A percentile compares a stretch with the other conserved stretches of the same genome.
These are phyloP conservation scores for Notechis scutatus DNA, from an alignment of 2,113 vertebrate species.

Conservation along the genomic window DNA sequence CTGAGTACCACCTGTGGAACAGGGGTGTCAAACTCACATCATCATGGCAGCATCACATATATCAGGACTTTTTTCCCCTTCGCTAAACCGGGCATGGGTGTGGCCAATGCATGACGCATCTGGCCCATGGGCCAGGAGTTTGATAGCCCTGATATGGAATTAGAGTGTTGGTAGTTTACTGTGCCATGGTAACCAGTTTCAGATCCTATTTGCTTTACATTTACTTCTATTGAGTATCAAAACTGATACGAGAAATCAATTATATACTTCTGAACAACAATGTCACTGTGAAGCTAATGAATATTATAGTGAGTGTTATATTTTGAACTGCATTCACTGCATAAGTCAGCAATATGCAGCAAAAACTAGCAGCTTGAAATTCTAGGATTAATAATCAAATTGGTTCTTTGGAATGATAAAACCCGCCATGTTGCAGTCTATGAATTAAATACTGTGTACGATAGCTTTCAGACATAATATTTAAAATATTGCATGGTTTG, in stretches of 20 bases:
- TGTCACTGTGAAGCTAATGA: neutral
- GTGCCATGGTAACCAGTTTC: neutral
- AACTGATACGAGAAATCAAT: conserved; percentile 36
- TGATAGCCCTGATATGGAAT: neutral
- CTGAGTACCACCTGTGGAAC: neutral
- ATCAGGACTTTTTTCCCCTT: too few species aligned
- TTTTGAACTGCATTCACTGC: neutral
- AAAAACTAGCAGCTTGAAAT: neutral
- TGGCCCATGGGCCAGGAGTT: too few species aligned
- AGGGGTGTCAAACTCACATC: too few species aligned
- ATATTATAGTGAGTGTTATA: neutral
- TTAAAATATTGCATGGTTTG: neutral
- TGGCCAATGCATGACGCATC: too few species aligned
- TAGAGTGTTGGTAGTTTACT: neutral
- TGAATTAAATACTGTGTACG: neutral
- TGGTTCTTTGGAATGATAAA: neutral
- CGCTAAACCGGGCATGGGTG: too few species aligned
- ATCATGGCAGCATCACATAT: too few species aligned
- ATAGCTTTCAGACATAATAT: neutral
- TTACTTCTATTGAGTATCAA: conserved; percentile 35
- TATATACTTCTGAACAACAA: neutral
- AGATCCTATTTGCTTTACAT: conserved; percentile 27
- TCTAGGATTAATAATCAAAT: neutral
- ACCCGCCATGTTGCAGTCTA: neutral
- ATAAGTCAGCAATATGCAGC: neutral